Conservation (phyloP, 2,113 vertebrate species). For the Lamprologus tigripictilis region DNA sequence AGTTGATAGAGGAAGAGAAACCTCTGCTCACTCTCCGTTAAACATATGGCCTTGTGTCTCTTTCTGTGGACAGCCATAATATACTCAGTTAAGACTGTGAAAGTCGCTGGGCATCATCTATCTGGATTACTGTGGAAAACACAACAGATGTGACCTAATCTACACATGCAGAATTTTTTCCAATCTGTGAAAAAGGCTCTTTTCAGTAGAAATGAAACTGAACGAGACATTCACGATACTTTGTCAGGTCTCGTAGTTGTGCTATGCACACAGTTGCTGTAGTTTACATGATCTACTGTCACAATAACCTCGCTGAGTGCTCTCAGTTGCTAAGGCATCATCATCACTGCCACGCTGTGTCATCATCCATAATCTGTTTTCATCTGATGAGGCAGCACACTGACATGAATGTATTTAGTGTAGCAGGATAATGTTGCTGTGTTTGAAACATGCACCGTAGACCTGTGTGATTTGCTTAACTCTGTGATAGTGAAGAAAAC, state of each 20-base stretch:
- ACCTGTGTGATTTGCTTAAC: not conserved
- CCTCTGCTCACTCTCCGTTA: not conserved
- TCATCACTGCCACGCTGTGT: not conserved
- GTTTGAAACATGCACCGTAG: not conserved
- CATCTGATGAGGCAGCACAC: not conserved
- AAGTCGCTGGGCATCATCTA: not conserved
- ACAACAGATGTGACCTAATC: not conserved
- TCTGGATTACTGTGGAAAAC: not conserved
- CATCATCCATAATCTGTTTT: conserved; percentile 7
- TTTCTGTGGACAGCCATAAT: not conserved
- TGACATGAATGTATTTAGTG: not conserved
- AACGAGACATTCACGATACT: not conserved
- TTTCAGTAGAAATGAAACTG: not conserved
- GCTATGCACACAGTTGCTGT: not conserved
- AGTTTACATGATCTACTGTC: not conserved
- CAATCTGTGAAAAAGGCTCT: not conserved
- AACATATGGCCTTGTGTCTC: not conserved
- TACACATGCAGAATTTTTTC: not conserved
- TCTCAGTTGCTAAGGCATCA: not conserved
- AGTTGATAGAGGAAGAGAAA: conserved; percentile 8
- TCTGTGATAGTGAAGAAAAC: not conserved
- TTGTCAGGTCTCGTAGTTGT: not conserved
- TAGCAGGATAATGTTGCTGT: not conserved
- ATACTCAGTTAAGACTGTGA: not conserved
- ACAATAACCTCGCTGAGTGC: not conserved